These are phyloP conservation scores for Molorchus minor DNA, from an alignment of 2,888 invertebrate genomes.

Conservation along the genomic window DNA sequence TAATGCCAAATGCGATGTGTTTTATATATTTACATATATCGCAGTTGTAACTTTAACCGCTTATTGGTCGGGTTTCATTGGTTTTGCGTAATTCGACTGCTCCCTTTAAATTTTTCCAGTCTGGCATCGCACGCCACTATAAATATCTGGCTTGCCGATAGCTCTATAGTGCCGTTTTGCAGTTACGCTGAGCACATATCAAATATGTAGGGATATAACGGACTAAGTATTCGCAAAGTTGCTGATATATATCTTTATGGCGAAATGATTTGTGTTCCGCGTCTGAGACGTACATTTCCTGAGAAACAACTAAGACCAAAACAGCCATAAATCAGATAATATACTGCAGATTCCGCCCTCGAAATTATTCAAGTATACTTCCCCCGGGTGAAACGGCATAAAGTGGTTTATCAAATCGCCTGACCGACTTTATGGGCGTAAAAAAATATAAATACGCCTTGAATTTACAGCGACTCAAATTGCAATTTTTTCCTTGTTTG, in stretches of 20 bases:
- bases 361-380: conserved; percentile 20
- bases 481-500: too few relatives aligned
- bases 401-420: neutral
- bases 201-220: conserved; percentile 29
- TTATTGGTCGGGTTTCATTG: too few relatives aligned
- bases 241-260: conserved; percentile 37
- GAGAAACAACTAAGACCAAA: conserved; percentile 25
- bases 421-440: too few relatives aligned
- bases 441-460: too few relatives aligned
- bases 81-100: conserved; percentile 30
- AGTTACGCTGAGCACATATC: conserved; percentile 15
- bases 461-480: too few relatives aligned
- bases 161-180: too few relatives aligned
- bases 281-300: conserved; percentile 33
- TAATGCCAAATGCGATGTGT: too few relatives aligned
- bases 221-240: conserved; percentile 36
- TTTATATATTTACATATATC: too few relatives aligned
- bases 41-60: too few relatives aligned
- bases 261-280: conserved; percentile 37
- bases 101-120: conserved; percentile 29
- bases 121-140: conserved; percentile 24
- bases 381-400: neutral
- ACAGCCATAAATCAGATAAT: conserved; percentile 32
- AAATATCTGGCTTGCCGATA: conserved; percentile 32
- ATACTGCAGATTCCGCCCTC: conserved; percentile 19